Conservation (phyloP, 2,888 invertebrate species). For the Cepaea hortensis region DNA sequence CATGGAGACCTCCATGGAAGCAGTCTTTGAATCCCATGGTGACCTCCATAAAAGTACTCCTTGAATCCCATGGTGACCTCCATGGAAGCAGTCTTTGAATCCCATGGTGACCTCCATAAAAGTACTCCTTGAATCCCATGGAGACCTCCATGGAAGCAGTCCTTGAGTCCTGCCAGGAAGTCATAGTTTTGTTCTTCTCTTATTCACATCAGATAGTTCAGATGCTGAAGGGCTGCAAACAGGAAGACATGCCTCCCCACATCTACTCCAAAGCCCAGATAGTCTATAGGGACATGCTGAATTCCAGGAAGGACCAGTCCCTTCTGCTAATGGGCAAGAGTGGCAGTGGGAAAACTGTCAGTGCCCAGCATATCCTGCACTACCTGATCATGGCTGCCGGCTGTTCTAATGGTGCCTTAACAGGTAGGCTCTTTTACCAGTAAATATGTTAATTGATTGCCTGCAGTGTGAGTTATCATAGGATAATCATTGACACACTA, state of each 20-base stretch:
- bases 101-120: no score
- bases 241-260: slow-evolving; percentile 97
- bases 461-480: no score
- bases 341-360: slow-evolving; percentile 91
- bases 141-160: no score
- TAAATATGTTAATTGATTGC: not conserved
- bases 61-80: no score
- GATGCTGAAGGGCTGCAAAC: slow-evolving; percentile 93
- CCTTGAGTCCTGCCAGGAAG: no score
- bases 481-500: no score
- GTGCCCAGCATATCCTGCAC: slow-evolving; percentile 90
- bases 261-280: slow-evolving; percentile 95
- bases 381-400: slow-evolving; percentile 90
- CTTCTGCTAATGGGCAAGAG: slow-evolving; percentile 91
- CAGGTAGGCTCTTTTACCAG: slow-evolving; percentile 65
- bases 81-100: no score
- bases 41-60: no score
- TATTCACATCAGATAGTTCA: slow-evolving; percentile 85
- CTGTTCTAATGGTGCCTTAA: slow-evolving; percentile 83
- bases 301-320: slow-evolving; percentile 91
- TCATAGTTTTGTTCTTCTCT: not conserved
- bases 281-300: slow-evolving; percentile 91
- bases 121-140: no score
- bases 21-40: no score
- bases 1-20: no score